Conservation (phyloP, 2,113 vertebrate species). For the Podocnemis expansa region DNA sequence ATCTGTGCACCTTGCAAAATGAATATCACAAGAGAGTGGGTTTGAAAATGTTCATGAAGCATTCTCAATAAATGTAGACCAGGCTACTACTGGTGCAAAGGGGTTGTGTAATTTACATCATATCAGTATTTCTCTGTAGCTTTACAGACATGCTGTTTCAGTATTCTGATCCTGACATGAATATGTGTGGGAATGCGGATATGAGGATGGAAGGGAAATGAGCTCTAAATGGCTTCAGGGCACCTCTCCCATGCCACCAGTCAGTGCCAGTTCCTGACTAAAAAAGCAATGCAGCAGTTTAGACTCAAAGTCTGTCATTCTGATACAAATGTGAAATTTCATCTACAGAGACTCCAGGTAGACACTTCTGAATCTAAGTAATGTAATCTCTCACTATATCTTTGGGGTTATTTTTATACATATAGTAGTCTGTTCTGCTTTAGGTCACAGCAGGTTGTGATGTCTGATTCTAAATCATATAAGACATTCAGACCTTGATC, state of each 20-base stretch:
- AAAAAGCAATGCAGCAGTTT: slow-evolving; percentile 12
- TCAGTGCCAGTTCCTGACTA: neutral
- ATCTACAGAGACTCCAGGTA: slow-evolving; percentile 22
- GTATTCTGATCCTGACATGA: slow-evolving; percentile 21
- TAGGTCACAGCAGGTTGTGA: fast-evolving
- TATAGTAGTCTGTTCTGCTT: neutral
- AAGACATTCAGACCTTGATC: fast-evolving
- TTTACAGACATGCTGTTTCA: slow-evolving; percentile 49
- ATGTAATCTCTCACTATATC: slow-evolving; percentile 3
- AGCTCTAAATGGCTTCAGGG: neutral
- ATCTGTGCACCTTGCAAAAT: slow-evolving; percentile 34
- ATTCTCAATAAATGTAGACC: slow-evolving; percentile 42
- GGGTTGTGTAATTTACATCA: slow-evolving; percentile 47
- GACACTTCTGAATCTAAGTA: slow-evolving; percentile 7
- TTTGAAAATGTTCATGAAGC: slow-evolving; percentile 55
- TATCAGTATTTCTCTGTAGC: slow-evolving; percentile 33
- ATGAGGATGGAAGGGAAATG: neutral
- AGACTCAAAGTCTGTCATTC: slow-evolving; percentile 16
- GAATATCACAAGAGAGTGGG: slow-evolving; percentile 43
- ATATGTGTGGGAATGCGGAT: neutral
- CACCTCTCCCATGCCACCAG: neutral
- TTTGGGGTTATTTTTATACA: neutral
- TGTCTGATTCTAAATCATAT: neutral
- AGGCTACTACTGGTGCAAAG: slow-evolving; percentile 13
- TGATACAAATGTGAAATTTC: neutral